These are phyloP conservation scores for Bubo scandiacus DNA, from an alignment of 2,113 vertebrate species.

Conservation along the genomic window DNA sequence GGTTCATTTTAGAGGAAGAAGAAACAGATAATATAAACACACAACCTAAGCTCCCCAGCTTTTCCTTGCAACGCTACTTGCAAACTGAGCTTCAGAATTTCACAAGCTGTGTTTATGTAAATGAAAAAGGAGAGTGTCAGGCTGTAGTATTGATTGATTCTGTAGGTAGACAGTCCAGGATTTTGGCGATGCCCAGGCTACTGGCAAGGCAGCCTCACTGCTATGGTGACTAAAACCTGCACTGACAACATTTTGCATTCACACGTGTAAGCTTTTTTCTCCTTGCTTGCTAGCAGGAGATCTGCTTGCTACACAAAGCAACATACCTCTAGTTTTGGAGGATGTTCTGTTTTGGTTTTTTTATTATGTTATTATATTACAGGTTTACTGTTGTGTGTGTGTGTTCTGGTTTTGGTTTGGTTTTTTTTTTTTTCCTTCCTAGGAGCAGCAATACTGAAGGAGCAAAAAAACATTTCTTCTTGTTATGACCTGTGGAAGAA, in stretches of 20 bases:
- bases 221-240: not conserved
- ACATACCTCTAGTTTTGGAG: not conserved
- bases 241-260: not conserved
- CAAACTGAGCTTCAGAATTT: not conserved
- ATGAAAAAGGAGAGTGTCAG: not conserved
- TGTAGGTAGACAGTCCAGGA: not conserved
- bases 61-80: not conserved
- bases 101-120: not conserved
- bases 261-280: not conserved
- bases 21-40: not conserved
- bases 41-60: not conserved
- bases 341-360: not conserved
- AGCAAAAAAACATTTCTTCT: not conserved
- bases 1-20: not conserved
- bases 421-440: not conserved
- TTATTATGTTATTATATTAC: not conserved
- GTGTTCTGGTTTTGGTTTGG: not conserved
- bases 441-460: not conserved
- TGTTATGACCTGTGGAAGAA: conserved; percentile 10
- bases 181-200: not conserved
- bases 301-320: not conserved
- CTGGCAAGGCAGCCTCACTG: not conserved
- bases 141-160: not conserved
- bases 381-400: not conserved
- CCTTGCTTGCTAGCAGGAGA: not conserved